These are phyloP conservation scores for Synergus umbraculus DNA, from an alignment of 2,888 invertebrate genomes.

Conservation along the genomic window DNA sequence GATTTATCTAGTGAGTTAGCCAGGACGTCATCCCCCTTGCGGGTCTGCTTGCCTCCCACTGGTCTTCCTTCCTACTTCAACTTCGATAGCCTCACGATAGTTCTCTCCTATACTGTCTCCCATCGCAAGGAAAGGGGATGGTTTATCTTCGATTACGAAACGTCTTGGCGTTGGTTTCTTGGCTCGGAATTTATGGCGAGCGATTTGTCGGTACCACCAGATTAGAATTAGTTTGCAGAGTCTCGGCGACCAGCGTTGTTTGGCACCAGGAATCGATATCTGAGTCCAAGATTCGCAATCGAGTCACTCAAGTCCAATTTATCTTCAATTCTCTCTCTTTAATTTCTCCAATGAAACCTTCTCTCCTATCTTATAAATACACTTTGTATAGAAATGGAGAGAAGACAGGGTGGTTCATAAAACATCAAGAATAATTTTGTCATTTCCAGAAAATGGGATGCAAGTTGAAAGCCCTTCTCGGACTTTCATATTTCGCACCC, in stretches of 20 bases:
- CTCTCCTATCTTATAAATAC: constrained; percentile 40
- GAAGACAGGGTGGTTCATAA: not conserved
- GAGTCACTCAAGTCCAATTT: not conserved
- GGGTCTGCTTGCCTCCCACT: constrained; percentile 55
- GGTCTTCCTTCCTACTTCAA: constrained; percentile 61
- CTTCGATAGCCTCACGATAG: constrained; percentile 70
- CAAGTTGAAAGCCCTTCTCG: not conserved
- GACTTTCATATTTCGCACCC: constrained; percentile 67
- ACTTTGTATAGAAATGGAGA: not conserved
- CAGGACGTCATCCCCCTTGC: constrained; percentile 66
- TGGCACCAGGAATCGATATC: constrained; percentile 52
- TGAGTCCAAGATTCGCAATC: constrained; percentile 55
- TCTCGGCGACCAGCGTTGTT: constrained; percentile 53
- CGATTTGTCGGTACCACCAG: constrained; percentile 76
- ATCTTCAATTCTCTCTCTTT: not conserved
- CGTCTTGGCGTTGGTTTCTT: constrained; percentile 74
- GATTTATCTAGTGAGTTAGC: constrained; percentile 70
- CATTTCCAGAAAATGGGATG: constrained; percentile 10
- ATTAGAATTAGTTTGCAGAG: constrained; percentile 76
- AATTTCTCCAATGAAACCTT: not conserved
- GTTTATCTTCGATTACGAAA: constrained; percentile 77
- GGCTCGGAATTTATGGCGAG: constrained; percentile 73
- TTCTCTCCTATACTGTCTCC: constrained; percentile 58
- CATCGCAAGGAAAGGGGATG: constrained; percentile 52
- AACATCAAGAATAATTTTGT: not conserved